Evolutionary conservation across 2,888 invertebrate genomes (phyloP).

Genomic region (Dyspetes luteomarginatus): DNA sequence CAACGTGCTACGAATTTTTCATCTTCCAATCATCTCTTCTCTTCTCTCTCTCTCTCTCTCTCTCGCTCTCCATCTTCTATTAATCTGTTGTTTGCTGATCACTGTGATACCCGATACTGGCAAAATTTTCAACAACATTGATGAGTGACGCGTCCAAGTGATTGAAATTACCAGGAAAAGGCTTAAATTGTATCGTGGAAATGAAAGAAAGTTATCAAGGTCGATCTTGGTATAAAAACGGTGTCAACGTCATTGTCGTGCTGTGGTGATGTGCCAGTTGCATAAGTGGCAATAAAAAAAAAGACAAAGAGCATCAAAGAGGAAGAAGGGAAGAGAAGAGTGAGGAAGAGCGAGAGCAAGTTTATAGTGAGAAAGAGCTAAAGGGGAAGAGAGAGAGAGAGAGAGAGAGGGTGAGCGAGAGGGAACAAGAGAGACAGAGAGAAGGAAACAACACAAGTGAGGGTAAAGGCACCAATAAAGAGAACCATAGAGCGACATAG

Average conservation of each 20-base stretch:
- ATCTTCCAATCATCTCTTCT: conserved; percentile 10
- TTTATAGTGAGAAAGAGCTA: conserved; percentile 40
- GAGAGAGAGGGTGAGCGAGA: conserved; percentile 60
- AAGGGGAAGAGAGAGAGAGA: conserved; percentile 47
- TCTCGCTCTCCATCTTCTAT: background rate
- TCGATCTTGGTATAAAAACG: conserved; percentile 42
- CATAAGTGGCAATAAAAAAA: conserved; percentile 76
- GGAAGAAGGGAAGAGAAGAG: conserved; percentile 57
- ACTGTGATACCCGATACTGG: conserved; percentile 37
- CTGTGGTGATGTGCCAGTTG: conserved; percentile 76
- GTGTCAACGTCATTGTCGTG: conserved; percentile 62
- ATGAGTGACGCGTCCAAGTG: conserved; percentile 40
- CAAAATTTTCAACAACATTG: conserved; percentile 62
- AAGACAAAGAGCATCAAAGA: conserved; percentile 13
- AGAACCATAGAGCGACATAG: conserved; percentile 66
- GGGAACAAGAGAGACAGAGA: conserved; percentile 61
- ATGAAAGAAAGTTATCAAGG: conserved; percentile 37
- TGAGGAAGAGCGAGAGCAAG: conserved; percentile 33
- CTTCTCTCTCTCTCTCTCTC: conserved; percentile 12
- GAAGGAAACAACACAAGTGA: conserved; percentile 64
- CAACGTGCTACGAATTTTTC: conserved; percentile 36
- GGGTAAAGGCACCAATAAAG: conserved; percentile 69
- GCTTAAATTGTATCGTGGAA: conserved; percentile 3
- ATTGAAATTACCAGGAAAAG: conserved; percentile 24
- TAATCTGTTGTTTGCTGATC: too few species aligned